Percentiles rank a stretch among this genome's conserved stretches.
Conservation (phyloP, 1,140 invertebrate species). For the Drosophila mauritiana region DNA sequence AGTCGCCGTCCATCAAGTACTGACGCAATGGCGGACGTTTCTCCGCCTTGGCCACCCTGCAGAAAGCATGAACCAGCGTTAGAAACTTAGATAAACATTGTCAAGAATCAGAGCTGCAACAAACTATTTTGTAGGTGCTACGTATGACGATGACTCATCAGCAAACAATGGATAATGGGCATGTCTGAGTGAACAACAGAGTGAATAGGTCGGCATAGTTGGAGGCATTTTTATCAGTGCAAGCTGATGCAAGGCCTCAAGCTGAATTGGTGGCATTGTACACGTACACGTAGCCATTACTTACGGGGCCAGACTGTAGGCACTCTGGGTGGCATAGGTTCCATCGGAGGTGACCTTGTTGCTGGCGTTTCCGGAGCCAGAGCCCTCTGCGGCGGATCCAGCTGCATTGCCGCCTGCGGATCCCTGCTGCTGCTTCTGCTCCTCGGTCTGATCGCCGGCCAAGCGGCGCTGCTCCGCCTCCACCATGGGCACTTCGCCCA, state of each 20-base stretch:
- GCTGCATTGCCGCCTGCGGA: constrained; percentile 10
- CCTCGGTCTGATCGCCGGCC: constrained; percentile 88
- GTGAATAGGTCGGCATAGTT: neutral
- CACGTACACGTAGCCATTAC: constrained; percentile 56
- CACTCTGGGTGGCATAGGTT: constrained; percentile 99
- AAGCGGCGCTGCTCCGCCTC: constrained; percentile 93
- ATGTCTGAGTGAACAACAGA: neutral
- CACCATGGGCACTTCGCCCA: constrained; percentile 96
- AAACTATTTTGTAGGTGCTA: neutral
- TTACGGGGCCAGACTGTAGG: constrained; percentile 93
- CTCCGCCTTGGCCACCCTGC: constrained; percentile 87
- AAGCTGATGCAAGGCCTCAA: neutral
- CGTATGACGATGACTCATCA: neutral
- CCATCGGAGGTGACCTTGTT: constrained; percentile 96
- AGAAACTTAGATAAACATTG: neutral
- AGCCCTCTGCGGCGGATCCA: constrained; percentile 29
- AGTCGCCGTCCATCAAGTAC: constrained; percentile 97
- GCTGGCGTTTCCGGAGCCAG: constrained; percentile 49
- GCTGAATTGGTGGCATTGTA: neutral
- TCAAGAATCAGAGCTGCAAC: too few relatives aligned
- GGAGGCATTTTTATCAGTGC: neutral
- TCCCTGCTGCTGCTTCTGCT: constrained; percentile 63
- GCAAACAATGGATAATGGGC: neutral
- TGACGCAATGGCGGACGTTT: constrained; percentile 92
- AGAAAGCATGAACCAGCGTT: neutral